These are phyloP conservation scores for Spisula solida DNA, from an alignment of 2,888 invertebrate genomes.

Conservation along the genomic window DNA sequence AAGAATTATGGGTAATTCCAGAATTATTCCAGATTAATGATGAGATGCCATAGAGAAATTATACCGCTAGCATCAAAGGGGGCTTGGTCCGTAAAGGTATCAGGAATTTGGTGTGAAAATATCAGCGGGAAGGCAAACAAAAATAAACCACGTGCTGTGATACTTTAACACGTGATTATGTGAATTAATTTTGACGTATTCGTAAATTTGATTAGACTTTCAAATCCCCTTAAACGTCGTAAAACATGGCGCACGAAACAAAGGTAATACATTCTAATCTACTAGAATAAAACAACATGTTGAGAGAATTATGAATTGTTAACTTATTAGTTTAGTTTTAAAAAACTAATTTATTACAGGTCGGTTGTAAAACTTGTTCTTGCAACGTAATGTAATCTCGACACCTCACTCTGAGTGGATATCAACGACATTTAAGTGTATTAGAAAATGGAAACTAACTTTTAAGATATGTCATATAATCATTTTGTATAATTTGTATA, in stretches of 20 bases:
- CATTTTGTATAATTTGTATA: too few relatives aligned
- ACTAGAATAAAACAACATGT: neutral
- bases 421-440: too few relatives aligned
- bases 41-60: neutral
- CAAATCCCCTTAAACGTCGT: neutral
- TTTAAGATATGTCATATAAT: too few relatives aligned
- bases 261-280: neutral
- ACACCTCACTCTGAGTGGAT: neutral
- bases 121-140: slow-evolving; percentile 30
- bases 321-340: neutral
- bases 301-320: neutral
- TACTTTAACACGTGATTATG: slow-evolving; percentile 47
- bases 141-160: slow-evolving; percentile 55
- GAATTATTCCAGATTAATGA: slow-evolving; percentile 10
- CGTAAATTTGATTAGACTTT: slow-evolving; percentile 13
- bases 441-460: too few relatives aligned
- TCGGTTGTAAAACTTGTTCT: neutral
- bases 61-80: slow-evolving; percentile 14
- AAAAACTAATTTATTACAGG: neutral
- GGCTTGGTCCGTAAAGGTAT: slow-evolving; percentile 18
- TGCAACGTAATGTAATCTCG: too few relatives aligned
- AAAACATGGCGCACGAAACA: neutral
- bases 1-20: slow-evolving; percentile 15
- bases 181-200: slow-evolving; percentile 50
- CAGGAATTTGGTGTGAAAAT: slow-evolving; percentile 55